A percentile compares a stretch with the other conserved stretches of the same genome.
These are phyloP conservation scores for Drosophila stalkeri DNA, from an alignment of 2,888 invertebrate genomes.

Conservation along the genomic window DNA sequence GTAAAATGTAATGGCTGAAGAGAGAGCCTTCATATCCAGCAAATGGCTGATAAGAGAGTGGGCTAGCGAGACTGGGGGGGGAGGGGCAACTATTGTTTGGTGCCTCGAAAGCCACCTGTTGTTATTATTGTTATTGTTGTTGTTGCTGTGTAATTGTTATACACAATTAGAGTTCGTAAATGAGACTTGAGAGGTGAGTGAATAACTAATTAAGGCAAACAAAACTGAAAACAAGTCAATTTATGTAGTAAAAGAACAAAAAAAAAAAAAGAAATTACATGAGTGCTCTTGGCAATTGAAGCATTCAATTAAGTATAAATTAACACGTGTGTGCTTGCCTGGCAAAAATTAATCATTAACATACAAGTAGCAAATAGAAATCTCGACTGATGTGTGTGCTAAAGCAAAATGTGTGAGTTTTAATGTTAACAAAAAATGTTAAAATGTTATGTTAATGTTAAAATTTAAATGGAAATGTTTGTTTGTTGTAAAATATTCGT, in stretches of 20 bases:
- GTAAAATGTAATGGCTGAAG: conserved; percentile 61
- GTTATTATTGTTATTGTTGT: conserved; percentile 21
- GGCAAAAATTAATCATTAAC: background rate
- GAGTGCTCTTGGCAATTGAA: conserved; percentile 4
- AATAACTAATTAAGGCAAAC: conserved; percentile 40
- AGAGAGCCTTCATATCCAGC: conserved; percentile 28
- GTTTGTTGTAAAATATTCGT: no score
- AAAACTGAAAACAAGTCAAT: conserved; percentile 21
- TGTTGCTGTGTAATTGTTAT: conserved; percentile 38
- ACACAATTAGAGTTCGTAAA: conserved; percentile 42
- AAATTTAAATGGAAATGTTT: no score
- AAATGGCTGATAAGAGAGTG: conserved; percentile 18
- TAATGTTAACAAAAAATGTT: no score
- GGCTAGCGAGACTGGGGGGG: background rate
- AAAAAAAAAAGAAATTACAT: background rate
- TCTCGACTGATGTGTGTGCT: background rate
- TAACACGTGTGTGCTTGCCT: conserved; percentile 3
- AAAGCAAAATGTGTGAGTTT: background rate
- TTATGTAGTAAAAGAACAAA: background rate
- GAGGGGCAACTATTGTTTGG: conserved; percentile 18
- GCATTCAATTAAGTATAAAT: conserved; percentile 7
- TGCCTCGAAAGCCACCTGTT: conserved; percentile 57
- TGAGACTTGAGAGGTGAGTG: conserved; percentile 22
- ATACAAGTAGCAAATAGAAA: background rate
- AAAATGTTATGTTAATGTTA: no score